Evolutionary conservation across 2,113 vertebrate species (phyloP).

Genomic region (Chaetorhynchus papuensis): DNA sequence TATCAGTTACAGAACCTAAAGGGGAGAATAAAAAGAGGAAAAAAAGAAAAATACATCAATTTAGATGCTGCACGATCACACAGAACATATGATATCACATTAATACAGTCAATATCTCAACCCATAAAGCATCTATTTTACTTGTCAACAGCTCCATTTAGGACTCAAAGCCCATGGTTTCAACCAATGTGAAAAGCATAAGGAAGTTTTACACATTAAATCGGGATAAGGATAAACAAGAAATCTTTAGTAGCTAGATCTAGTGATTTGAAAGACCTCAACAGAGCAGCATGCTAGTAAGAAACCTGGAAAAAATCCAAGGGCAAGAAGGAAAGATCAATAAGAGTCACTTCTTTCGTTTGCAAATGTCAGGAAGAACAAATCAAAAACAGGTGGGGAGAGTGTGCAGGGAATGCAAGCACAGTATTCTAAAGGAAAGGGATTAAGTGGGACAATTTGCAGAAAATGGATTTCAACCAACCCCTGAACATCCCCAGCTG

Average conservation of each 20-base stretch:
- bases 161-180: background rate
- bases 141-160: background rate
- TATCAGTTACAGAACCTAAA: slow-evolving; percentile 94
- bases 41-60: slow-evolving; percentile 18
- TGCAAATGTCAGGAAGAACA: slow-evolving; percentile 42
- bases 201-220: background rate
- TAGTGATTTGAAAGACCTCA: background rate
- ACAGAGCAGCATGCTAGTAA: background rate
- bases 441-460: slow-evolving; percentile 20
- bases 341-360: background rate
- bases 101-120: background rate
- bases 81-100: background rate
- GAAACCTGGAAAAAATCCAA: slow-evolving; percentile 27
- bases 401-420: background rate
- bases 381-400: slow-evolving; percentile 29
- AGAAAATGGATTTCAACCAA: slow-evolving; percentile 15
- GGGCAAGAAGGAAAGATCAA: background rate
- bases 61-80: background rate
- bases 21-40: slow-evolving; percentile 6
- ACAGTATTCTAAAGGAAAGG: background rate
- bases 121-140: background rate
- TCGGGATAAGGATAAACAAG: background rate
- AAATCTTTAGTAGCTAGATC: background rate
- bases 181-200: background rate
- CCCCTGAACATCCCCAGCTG: background rate